phyloP scores from a whole-genome alignment of 92 coral and sea anemone genomes.

The Chrysogorgia sp. region DNA sequence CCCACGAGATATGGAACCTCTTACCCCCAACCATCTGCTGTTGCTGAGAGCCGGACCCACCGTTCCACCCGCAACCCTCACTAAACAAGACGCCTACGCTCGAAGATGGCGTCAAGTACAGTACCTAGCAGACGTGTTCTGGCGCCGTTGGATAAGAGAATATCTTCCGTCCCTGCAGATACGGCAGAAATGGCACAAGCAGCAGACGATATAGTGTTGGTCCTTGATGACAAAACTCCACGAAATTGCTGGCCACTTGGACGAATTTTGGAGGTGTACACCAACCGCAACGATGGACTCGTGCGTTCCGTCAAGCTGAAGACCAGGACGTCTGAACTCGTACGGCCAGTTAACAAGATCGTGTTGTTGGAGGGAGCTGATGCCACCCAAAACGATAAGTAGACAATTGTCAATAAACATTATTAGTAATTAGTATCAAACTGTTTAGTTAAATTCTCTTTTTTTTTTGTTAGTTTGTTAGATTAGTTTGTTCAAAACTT shows the following conservation, averaged over 20 bases:
- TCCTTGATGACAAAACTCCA: conserved; percentile 52
- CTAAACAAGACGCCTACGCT: conserved; percentile 31
- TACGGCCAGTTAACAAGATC: conserved; percentile 54
- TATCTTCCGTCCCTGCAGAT: conserved; percentile 51
- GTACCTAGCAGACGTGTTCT: conserved; percentile 54
- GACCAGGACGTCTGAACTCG: conserved; percentile 46
- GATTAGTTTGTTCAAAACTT: too few relatives aligned
- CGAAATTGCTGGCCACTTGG: conserved; percentile 59
- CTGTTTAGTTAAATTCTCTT: too few relatives aligned
- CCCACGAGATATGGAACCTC: conserved; percentile 41
- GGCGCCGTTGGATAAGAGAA: conserved; percentile 49
- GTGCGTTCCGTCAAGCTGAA: conserved; percentile 58
- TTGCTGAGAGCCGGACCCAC: conserved; percentile 38
- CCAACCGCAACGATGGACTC: conserved; percentile 46
- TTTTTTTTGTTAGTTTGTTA: too few relatives aligned
- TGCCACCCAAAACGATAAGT: conserved; percentile 37
- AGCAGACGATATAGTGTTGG: conserved; percentile 40
- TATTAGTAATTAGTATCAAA: too few relatives aligned
- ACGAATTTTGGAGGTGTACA: conserved; percentile 48
- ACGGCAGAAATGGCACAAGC: conserved; percentile 39
- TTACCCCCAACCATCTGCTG: conserved; percentile 59
- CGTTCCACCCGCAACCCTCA: conserved; percentile 45
- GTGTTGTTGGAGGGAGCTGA: conserved; percentile 36
- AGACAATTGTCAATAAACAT: too few relatives aligned
- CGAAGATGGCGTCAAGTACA: conserved; percentile 60